Base-by-base conservation (phyloP, 2,113 vertebrate genomes). In the Bambusicola thoracicus region DNA sequence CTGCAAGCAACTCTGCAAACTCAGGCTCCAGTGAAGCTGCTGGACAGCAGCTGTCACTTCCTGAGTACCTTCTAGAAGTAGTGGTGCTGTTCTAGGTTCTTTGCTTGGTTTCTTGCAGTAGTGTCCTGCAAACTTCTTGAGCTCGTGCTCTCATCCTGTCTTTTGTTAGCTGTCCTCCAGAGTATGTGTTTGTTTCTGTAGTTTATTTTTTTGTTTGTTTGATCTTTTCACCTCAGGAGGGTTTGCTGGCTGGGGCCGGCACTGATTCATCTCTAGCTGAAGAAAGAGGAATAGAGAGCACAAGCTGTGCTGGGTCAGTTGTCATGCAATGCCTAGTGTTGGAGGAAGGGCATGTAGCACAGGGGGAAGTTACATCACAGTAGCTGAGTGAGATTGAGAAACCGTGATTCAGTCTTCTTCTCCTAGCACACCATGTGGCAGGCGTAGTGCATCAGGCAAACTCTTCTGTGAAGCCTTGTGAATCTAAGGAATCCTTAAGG, bases 311-410 rank as follows among this genome's bases (percentile, higher is more conserved):
- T 66, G 85, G 66, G 14, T 27, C 5, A 3, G 84, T 81, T 66
- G 79, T 32, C 32, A 8, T 34, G 43, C 8, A 14, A 5, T 10
- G 25, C 19, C 34, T 27, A 5, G 21, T 0, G 1, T 32, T 32
- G 55, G 78, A 78, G 81, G 81, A 22, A 75, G 89, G 87, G 38
- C 13, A 17, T 53, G 51, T 27, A 20, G 36, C n/a, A 30, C 51
- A 41, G 88, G 46, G n/a, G 92, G 85, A 94, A 86, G 48, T 93
- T 95, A 77, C 88, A 24, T 96, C 90, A 81, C 22, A 41, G 30
- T 69, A 29, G 29, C 41, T 67, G 72, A 75, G 46, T 41, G 18
- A 59, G 82, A 56, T 83, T 93, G 90, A 81, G 94, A 94, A 95
- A 92, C 80, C 81, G 91, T 21, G 61, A 77, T 95, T 95, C 90